Base-by-base conservation (phyloP, 2,113 vertebrate species). In the Carassius carassius region DNA sequence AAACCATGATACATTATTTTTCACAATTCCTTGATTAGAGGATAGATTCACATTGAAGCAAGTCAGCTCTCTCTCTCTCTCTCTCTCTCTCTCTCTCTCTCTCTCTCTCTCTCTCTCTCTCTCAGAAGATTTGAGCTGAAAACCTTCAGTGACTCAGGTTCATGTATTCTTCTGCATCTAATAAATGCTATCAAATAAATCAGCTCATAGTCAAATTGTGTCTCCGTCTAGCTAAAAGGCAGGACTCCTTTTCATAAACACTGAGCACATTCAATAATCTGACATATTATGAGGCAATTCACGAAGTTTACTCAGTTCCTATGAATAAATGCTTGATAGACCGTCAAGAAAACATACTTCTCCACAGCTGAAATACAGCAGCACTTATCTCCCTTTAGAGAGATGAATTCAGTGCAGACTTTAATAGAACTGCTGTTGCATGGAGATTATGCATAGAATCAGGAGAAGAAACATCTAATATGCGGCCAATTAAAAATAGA, bases 401-500 rank as follows among this genome's bases (percentile, higher is more conserved):
- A 17, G 77, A 79, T 41, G 19, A 21, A 14, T 10, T 79, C 78
- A 69, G 29, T 13, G 72, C 65, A 44, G 79, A 49, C 72, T 62
- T 86, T 35, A 85, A 82, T 82, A 84, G 84, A 79, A 82, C 80
- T 65, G 70, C 83, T 87, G 86, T 84, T 81, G 88, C 89, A 85
- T 82, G 73, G 56, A 87, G n/a, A 75, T 35, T 65, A 54, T 81
- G 81, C 58, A 79, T 69, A 44, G 58, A 73, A 67, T 60, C 37
- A 82, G 54, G 35, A 47, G 44, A 75, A 77, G 17, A 32, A 56
- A 77, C 62, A 86, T 87, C 81, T 87, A 73, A 86, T 86, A 84
- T 35, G 78, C 21, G 49, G 70, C 47, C 78, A 84, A 87, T 90
- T 90, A 90, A 82, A 87, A 86, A 82, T 60, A n/a, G 63, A 82